phyloP scores from a whole-genome alignment of 2,888 invertebrate species.

The Lasius fuliginosus region DNA sequence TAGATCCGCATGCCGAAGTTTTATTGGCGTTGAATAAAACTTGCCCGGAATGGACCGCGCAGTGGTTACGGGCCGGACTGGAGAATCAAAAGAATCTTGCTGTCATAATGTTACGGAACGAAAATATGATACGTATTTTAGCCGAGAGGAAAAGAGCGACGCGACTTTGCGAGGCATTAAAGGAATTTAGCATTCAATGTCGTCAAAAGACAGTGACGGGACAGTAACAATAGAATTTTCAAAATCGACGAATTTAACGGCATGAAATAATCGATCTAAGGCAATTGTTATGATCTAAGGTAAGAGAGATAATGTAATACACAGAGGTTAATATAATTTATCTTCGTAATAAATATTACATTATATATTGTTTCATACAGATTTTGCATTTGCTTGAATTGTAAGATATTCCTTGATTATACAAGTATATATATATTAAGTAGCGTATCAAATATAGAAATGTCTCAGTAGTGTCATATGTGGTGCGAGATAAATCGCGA shows the following conservation, averaged over 20 bases:
- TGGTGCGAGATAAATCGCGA: not conserved
- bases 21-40: slow-evolving; percentile 90
- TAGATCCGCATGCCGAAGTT: slow-evolving; percentile 90
- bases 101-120: slow-evolving; percentile 77
- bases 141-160: slow-evolving; percentile 73
- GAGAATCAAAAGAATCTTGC: slow-evolving; percentile 78
- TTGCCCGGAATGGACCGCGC: slow-evolving; percentile 88
- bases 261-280: slow-evolving; percentile 38
- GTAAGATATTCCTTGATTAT: slow-evolving; percentile 19
- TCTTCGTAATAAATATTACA: slow-evolving; percentile 62
- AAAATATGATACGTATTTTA: slow-evolving; percentile 76
- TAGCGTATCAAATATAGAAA: slow-evolving; percentile 1
- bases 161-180: slow-evolving; percentile 75
- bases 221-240: slow-evolving; percentile 59
- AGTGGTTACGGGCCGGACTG: slow-evolving; percentile 88
- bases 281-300: not conserved
- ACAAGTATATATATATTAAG: not conserved
- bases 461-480: not conserved
- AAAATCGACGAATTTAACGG: slow-evolving; percentile 10
- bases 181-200: slow-evolving; percentile 78
- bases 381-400: slow-evolving; percentile 24
- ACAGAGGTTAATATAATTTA: slow-evolving; percentile 33
- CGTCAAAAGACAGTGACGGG: slow-evolving; percentile 63
- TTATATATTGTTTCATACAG: slow-evolving; percentile 41
- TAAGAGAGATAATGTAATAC: slow-evolving; percentile 16